Conservation (phyloP, 2,113 vertebrate species). For the Gadus macrocephalus region DNA sequence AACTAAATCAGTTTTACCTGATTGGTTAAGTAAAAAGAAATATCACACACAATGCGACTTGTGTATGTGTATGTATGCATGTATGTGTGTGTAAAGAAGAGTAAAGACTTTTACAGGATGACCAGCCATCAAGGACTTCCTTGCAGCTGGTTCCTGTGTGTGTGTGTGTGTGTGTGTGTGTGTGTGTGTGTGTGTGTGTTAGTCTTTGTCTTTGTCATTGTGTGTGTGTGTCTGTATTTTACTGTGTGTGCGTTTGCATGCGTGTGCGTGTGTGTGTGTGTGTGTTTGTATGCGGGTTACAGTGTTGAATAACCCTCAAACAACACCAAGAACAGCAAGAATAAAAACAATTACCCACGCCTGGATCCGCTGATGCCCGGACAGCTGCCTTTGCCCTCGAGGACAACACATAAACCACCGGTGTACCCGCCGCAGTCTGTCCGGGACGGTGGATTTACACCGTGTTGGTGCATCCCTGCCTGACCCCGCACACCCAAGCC, state of each 20-base stretch:
- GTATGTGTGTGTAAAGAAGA: conserved; percentile 17
- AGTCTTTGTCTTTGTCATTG: background rate
- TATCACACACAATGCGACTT: background rate
- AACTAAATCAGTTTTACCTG: no score
- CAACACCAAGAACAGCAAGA: background rate
- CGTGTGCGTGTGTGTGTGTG: no score
- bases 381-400: conserved; percentile 21
- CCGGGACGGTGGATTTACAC: conserved; percentile 46
- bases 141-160: conserved; percentile 75
- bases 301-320: background rate
- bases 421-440: conserved; percentile 23
- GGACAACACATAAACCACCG: conserved; percentile 42
- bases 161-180: conserved; percentile 30
- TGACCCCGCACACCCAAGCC: conserved; percentile 50
- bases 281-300: background rate
- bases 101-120: conserved; percentile 55
- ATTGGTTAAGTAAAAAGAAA: no score
- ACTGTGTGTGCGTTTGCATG: background rate
- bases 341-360: conserved; percentile 6
- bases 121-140: conserved; percentile 51
- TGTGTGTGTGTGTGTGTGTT: conserved; percentile 12
- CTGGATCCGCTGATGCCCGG: conserved; percentile 3
- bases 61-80: conserved; percentile 14
- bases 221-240: conserved; percentile 22
- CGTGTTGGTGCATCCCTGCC: conserved; percentile 40